Conservation (phyloP, 2,113 vertebrate genomes). For the Rhea pennata region DNA sequence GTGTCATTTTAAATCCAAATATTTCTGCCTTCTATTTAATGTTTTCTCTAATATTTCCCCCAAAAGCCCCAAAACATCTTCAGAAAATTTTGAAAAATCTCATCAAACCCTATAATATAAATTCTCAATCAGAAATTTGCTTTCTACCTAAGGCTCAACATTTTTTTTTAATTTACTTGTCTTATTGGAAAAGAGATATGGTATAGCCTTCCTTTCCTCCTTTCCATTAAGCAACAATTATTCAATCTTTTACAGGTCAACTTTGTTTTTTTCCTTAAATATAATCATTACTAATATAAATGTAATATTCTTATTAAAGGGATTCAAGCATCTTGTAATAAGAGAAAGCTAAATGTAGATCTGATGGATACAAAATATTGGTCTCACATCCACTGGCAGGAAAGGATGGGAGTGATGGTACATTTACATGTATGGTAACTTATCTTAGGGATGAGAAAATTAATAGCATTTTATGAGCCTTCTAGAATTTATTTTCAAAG, state of each 20-base stretch:
- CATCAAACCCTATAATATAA: not conserved
- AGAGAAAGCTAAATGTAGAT: not conserved
- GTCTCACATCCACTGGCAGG: not conserved
- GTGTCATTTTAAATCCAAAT: not conserved
- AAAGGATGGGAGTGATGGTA: not conserved
- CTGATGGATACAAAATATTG: not conserved
- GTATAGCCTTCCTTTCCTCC: not conserved
- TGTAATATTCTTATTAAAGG: not conserved
- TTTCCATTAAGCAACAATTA: not conserved
- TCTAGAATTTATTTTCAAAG: slow-evolving; percentile 4
- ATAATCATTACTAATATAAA: not conserved
- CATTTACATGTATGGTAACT: not conserved
- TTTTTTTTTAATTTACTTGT: not conserved
- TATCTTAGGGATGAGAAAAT: not conserved
- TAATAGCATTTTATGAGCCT: not conserved
- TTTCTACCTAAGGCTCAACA: not conserved
- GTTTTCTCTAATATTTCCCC: not conserved
- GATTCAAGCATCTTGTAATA: not conserved
- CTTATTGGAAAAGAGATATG: not conserved
- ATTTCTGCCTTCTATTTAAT: not conserved
- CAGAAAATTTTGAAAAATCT: not conserved
- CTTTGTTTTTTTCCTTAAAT: not conserved
- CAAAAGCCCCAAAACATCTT: not conserved
- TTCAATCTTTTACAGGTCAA: not conserved
- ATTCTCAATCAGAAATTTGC: not conserved